Percentiles rank a stretch among this genome's conserved stretches.
Conservation (phyloP, 53 echinoderm and acorn worm genomes). For the Zoroaster sp. region DNA sequence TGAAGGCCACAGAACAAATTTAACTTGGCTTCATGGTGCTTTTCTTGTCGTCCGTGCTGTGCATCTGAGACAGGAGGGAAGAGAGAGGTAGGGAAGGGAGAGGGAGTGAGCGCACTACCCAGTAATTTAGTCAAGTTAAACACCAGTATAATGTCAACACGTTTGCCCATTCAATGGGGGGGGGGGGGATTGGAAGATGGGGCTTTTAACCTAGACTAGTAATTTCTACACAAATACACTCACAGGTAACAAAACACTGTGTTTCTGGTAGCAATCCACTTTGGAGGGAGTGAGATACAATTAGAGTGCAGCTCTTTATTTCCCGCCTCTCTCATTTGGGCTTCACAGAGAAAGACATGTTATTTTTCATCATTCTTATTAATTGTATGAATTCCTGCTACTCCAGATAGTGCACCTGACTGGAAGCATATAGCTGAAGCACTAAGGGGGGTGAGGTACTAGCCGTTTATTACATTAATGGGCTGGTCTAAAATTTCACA, state of each 20-base stretch:
- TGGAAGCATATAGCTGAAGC: not conserved
- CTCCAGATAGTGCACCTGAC: not conserved
- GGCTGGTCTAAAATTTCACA: slow-evolving; percentile 32
- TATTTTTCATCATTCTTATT: not conserved
- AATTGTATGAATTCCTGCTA: not conserved
- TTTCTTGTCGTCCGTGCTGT: slow-evolving; percentile 22
- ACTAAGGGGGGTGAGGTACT: not conserved
- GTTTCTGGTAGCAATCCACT: slow-evolving; percentile 47
- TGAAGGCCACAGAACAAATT: slow-evolving; percentile 34
- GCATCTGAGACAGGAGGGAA: not conserved
- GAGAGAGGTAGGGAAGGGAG: not conserved
- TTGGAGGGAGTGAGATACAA: slow-evolving; percentile 19
- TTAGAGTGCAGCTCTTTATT: not conserved
- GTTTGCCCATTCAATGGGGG: not conserved
- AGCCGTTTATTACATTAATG: slow-evolving; percentile 21
- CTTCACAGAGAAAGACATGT: not conserved
- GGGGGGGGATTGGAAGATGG: not conserved
- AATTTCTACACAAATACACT: slow-evolving; percentile 54
- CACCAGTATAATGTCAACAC: slow-evolving; percentile 30
- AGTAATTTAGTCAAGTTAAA: not conserved
- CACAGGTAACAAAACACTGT: slow-evolving; percentile 33
- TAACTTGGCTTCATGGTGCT: slow-evolving; percentile 54
- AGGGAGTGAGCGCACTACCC: not conserved
- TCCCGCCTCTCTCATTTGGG: not conserved
- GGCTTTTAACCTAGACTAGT: slow-evolving; percentile 37